Conservation (phyloP, 2,113 vertebrate species). For the Aphelocoma coerulescens region DNA sequence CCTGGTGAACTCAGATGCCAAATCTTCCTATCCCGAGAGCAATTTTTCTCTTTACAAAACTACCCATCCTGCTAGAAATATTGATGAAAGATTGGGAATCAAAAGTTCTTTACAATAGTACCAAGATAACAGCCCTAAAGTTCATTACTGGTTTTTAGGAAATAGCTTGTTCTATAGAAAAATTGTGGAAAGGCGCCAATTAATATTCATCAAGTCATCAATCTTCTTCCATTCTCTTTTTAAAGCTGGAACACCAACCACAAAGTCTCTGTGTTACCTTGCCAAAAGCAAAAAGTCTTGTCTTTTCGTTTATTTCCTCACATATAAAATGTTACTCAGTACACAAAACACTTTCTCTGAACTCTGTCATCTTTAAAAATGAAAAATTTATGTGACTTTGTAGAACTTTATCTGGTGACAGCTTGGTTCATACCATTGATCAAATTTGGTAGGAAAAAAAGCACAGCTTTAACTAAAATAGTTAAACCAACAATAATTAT, state of each 20-base stretch:
- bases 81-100: neutral
- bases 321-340: conserved; percentile 2
- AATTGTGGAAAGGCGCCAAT: conserved; percentile 70
- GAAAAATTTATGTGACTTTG: conserved; percentile 17
- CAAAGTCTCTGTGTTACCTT: conserved; percentile 66
- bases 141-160: conserved; percentile 68
- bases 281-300: conserved; percentile 59
- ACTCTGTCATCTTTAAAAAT: conserved; percentile 28
- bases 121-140: conserved; percentile 65
- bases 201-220: conserved; percentile 79
- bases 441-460: neutral
- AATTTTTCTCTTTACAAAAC: neutral
- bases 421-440: neutral
- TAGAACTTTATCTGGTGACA: neutral
- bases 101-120: conserved; percentile 66
- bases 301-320: conserved; percentile 43
- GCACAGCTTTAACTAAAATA: neutral
- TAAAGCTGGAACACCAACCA: conserved; percentile 70
- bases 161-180: conserved; percentile 49
- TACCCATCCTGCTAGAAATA: neutral
- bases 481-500: neutral
- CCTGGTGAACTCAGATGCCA: neutral
- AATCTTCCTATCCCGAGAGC: neutral
- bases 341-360: conserved; percentile 45
- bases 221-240: conserved; percentile 65